A percentile compares a stretch with the other conserved stretches of the same genome.
phyloP scores from a whole-genome alignment of 2,797 vertebrate species.

The Gymnothorax javanicus region DNA sequence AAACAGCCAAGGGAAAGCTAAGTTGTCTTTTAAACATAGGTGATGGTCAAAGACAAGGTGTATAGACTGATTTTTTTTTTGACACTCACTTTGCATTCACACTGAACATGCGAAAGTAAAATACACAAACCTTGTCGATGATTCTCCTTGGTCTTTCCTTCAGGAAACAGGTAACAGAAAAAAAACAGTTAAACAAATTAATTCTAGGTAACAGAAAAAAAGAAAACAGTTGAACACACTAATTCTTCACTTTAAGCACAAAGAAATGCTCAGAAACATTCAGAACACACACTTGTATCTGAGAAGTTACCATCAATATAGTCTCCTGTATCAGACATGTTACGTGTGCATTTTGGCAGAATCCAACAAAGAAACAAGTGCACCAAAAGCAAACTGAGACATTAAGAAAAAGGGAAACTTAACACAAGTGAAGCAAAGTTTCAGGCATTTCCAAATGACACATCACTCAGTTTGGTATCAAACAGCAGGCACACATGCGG shows the following conservation, averaged over 20 bases:
- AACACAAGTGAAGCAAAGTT: background rate
- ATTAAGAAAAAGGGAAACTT: background rate
- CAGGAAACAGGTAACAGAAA: conserved; percentile 60
- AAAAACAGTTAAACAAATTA: conserved; percentile 56
- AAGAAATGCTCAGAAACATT: no score
- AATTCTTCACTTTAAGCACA: background rate
- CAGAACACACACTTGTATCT: background rate
- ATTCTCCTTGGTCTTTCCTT: conserved; percentile 87
- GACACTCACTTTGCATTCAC: background rate
- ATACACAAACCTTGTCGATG: conserved; percentile 81
- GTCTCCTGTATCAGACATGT: background rate
- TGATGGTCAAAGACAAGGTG: background rate
- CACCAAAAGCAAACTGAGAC: background rate
- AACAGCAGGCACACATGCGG: conserved; percentile 21
- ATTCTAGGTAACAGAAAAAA: no score
- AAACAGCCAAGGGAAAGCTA: background rate
- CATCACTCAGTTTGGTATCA: background rate
- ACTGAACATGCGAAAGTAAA: background rate
- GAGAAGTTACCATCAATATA: background rate
- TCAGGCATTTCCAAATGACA: conserved; percentile 19
- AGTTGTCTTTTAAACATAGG: background rate
- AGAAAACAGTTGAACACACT: conserved; percentile 46
- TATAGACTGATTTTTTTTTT: background rate
- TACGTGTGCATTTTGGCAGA: background rate
- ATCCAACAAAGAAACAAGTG: background rate